Evolutionary conservation across 1,140 invertebrate species (phyloP), one percentile per base, ranked within the genome.

Genomic region (Drosophila paulistorum): DNA sequence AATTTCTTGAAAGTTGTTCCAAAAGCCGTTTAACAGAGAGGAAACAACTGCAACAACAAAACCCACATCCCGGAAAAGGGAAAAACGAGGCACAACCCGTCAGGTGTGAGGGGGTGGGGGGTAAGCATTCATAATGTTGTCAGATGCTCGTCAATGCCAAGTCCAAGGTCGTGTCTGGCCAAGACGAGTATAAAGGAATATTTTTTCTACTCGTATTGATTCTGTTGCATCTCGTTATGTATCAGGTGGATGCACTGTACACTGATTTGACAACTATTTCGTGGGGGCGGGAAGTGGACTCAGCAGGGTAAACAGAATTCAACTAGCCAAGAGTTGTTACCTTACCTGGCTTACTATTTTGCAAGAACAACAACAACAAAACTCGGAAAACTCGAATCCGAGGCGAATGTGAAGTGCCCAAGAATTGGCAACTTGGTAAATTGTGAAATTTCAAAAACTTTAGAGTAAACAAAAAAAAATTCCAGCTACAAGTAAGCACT

Each of bases 1-100:
- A 51, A 74, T 69, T 54, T 58, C 73, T 89, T 75, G 84, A 89
- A 87, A 87, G 83, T 87, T 80, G 83, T 80, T 84, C 74, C 68
- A 73, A 74, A 82, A 84, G 77, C 55, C 60, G 83, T 89, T 84
- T 67, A 54, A 65, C 64, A 59, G 39, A 37, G 17, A 59, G 6
- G 5, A 58, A 58, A 37, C 39, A 59, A 39, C 20, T 23, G 1
- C n/a, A 17, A n/a, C 39, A 45, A 39, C 73, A 67, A 51, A 45
- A 30, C 30, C 30, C 30, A 30, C 30, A 70, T 55, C 35, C 63
- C 37, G 30, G 41, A 55, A 60, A 41, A 48, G 58, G 55, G 39
- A 41, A 62, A 20, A 60, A 59, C 58, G 62, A 33, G 67, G 35
- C 37, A 42, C 42, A 61, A 71, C 42, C 35, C 23, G 30, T 17